Percentiles rank a stretch among this genome's conserved stretches.
These are phyloP conservation scores for Acanthurus tractus DNA, from an alignment of 2,797 vertebrate species.

Conservation along the genomic window DNA sequence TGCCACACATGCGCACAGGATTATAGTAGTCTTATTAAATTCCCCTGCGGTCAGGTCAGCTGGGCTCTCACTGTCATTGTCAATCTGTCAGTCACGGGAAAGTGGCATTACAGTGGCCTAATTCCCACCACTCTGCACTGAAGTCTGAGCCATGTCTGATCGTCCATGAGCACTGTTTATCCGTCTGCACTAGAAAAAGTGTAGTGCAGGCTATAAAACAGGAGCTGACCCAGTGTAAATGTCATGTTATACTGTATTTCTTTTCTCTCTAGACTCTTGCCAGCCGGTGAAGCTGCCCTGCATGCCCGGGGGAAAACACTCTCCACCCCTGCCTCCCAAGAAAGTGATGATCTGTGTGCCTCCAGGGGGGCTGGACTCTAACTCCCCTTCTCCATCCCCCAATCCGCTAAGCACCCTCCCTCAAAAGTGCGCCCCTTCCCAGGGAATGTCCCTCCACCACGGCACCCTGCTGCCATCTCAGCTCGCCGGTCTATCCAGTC, in stretches of 20 bases:
- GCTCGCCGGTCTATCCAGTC: conserved; percentile 78
- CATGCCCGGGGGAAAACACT: conserved; percentile 93
- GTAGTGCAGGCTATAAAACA: not conserved
- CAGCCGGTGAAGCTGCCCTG: conserved; percentile 96
- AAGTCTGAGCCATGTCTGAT: conserved; percentile 54
- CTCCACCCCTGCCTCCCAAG: conserved; percentile 98
- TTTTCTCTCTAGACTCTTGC: conserved; percentile 88
- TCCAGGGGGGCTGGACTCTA: conserved; percentile 90
- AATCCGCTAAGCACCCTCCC: conserved; percentile 85
- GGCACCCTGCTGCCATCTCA: conserved; percentile 92
- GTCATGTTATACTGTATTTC: not conserved
- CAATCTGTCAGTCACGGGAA: conserved; percentile 71
- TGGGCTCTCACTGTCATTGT: conserved; percentile 64
- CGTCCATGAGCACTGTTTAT: conserved; percentile 50
- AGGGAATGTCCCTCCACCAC: conserved; percentile 88
- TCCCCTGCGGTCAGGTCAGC: conserved; percentile 62
- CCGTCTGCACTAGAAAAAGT: conserved; percentile 17
- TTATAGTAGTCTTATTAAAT: conserved; percentile 77
- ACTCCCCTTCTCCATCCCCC: conserved; percentile 76
- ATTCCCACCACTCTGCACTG: conserved; percentile 58
- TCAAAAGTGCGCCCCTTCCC: conserved; percentile 89
- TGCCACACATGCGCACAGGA: conserved; percentile 63
- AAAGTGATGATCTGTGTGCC: conserved; percentile 99
- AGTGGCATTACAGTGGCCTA: conserved; percentile 74
- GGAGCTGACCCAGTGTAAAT: not conserved